phyloP scores from a whole-genome alignment of 2,888 invertebrate species.

The Lasioglossum oenotherae region DNA sequence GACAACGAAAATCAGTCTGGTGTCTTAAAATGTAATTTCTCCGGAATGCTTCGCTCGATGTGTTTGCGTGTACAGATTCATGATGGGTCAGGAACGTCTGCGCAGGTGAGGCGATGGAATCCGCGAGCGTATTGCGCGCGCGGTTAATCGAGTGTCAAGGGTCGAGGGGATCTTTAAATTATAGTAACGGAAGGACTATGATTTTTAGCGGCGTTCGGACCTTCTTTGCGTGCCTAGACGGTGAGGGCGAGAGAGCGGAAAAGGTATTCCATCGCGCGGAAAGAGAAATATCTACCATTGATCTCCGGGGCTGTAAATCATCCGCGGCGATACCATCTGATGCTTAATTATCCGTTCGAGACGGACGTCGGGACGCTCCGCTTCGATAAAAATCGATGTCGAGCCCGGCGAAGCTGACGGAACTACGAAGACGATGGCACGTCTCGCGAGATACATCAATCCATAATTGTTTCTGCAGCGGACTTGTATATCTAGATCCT shows the following conservation, averaged over 20 bases:
- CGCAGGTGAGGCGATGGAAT: conserved; percentile 8
- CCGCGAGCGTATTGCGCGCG: conserved; percentile 24
- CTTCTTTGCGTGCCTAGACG: background rate
- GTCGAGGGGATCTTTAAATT: conserved; percentile 60
- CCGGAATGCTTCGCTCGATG: conserved; percentile 25
- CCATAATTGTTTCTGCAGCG: background rate
- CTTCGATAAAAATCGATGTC: background rate
- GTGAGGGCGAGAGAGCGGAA: background rate
- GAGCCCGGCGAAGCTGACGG: background rate
- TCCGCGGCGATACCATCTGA: conserved; percentile 25
- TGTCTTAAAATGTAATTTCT: conserved; percentile 36
- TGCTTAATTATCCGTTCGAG: conserved; percentile 49
- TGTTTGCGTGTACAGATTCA: conserved; percentile 51
- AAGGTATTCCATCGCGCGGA: conserved; percentile 11
- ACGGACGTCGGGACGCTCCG: background rate
- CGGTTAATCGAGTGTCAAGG: conserved; percentile 57
- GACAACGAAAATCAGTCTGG: background rate
- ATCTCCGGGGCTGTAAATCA: conserved; percentile 47
- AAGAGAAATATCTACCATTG: conserved; percentile 31
- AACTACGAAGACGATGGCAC: background rate
- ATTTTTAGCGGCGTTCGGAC: background rate
- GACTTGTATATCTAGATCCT: background rate
- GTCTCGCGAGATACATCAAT: background rate
- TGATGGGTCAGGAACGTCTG: conserved; percentile 54
- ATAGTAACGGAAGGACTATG: conserved; percentile 45